Evolutionary conservation across 2,888 invertebrate genomes (phyloP).

Genomic region (Philonicus albiceps): DNA sequence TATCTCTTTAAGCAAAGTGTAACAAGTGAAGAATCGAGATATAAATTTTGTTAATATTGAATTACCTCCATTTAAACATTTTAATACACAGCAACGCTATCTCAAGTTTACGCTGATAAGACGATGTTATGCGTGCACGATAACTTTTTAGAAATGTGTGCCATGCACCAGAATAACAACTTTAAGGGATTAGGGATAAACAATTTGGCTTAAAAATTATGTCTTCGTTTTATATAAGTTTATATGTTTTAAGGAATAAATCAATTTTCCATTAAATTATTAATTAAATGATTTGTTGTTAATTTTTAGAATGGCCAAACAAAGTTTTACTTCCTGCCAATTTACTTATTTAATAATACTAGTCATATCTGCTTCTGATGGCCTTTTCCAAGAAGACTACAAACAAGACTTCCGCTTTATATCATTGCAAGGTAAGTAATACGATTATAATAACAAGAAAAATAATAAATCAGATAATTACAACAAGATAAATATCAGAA

Average conservation of each 20-base stretch:
- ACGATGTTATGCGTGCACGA: not conserved
- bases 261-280: not conserved
- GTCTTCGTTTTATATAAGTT: not conserved
- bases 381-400: slow-evolving; percentile 51
- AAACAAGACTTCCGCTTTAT: slow-evolving; percentile 62
- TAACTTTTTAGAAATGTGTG: not conserved
- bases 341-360: not conserved
- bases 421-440: slow-evolving; percentile 59
- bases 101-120: not conserved
- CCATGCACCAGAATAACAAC: not conserved
- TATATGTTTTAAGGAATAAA: not conserved
- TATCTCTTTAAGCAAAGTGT: not conserved
- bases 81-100: not conserved
- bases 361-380: not conserved
- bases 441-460: not conserved
- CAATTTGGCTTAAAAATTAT: not conserved
- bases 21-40: not conserved
- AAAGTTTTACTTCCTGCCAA: not conserved
- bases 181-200: not conserved
- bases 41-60: not conserved
- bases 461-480: not conserved
- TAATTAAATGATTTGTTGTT: not conserved
- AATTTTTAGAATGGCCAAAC: slow-evolving; percentile 9
- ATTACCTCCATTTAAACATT: not conserved
- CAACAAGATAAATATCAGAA: no score